Conservation (phyloP, 2,113 vertebrate genomes). For the Benitochromis conjunctus region DNA sequence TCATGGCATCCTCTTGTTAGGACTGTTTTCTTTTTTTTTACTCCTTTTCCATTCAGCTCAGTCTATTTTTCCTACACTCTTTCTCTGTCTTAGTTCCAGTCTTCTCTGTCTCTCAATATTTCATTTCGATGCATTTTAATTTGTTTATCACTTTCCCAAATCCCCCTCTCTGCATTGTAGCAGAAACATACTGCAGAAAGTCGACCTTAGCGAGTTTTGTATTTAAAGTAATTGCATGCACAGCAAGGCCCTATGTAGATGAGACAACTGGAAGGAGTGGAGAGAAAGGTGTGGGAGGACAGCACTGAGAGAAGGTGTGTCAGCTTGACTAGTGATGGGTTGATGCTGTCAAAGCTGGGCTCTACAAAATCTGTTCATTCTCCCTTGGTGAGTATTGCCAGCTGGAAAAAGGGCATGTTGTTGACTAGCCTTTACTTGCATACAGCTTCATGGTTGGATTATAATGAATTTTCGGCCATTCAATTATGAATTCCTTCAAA, state of each 20-base stretch:
- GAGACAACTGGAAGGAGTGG: slow-evolving; percentile 13
- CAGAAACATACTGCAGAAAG: neutral
- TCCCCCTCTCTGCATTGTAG: neutral
- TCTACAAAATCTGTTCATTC: slow-evolving; percentile 3
- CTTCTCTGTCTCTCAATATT: neutral
- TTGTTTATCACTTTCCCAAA: neutral
- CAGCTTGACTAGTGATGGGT: slow-evolving; percentile 31
- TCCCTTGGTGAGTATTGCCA: slow-evolving; percentile 15
- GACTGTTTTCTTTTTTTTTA: neutral
- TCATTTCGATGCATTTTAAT: slow-evolving; percentile 27
- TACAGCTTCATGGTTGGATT: slow-evolving; percentile 7
- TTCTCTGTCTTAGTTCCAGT: neutral
- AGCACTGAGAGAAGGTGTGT: slow-evolving; percentile 40
- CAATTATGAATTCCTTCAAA: slow-evolving; percentile 21
- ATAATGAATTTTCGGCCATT: slow-evolving; percentile 41
- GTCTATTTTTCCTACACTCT: slow-evolving; percentile 25
- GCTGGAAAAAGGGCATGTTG: slow-evolving; percentile 26
- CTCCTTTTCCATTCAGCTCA: slow-evolving; percentile 25
- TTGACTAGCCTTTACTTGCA: slow-evolving; percentile 19
- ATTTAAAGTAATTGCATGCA: slow-evolving; percentile 13
- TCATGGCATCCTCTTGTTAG: slow-evolving; percentile 58
- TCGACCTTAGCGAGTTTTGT: neutral
- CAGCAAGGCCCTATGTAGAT: neutral
- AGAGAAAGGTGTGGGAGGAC: slow-evolving; percentile 42
- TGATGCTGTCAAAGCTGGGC: slow-evolving; percentile 13